phyloP scores from a whole-genome alignment of 2,888 invertebrate genomes.

The Pristionchus arcanus region DNA sequence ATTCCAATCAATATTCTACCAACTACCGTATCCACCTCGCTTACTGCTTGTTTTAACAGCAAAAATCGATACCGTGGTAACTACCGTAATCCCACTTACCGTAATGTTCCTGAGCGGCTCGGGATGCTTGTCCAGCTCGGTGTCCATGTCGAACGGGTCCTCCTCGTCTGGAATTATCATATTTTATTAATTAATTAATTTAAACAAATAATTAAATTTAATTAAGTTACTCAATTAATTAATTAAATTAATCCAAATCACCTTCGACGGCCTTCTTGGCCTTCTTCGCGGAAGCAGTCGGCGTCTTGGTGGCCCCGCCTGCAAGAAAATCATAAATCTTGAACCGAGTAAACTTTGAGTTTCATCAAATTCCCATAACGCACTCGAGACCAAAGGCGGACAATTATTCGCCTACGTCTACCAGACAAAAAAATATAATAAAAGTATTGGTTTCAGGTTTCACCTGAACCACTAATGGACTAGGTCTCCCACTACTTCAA shows the following conservation, averaged over 20 bases:
- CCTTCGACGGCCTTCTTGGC: background rate
- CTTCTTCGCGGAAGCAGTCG: constrained; percentile 57
- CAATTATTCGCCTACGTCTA: no score
- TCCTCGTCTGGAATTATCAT: constrained; percentile 11
- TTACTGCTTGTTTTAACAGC: no score
- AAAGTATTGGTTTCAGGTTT: no score
- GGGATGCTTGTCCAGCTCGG: constrained; percentile 72
- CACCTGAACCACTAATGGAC: no score
- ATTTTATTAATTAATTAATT: constrained; percentile 40
- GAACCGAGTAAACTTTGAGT: background rate
- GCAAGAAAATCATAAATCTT: background rate
- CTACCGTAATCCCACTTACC: constrained; percentile 56
- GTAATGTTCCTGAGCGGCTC: constrained; percentile 73
- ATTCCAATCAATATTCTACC: background rate
- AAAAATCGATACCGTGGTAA: background rate
- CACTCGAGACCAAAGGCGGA: background rate
- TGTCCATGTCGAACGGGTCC: constrained; percentile 75
- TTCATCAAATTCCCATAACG: background rate
- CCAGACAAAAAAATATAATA: no score
- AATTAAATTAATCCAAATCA: background rate
- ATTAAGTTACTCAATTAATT: background rate
- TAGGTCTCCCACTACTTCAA: no score
- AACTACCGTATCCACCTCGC: background rate
- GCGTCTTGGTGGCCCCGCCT: constrained; percentile 44
- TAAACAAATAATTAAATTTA: background rate